Conservation (phyloP, 2,113 vertebrate genomes). For the Etia nguti region DNA sequence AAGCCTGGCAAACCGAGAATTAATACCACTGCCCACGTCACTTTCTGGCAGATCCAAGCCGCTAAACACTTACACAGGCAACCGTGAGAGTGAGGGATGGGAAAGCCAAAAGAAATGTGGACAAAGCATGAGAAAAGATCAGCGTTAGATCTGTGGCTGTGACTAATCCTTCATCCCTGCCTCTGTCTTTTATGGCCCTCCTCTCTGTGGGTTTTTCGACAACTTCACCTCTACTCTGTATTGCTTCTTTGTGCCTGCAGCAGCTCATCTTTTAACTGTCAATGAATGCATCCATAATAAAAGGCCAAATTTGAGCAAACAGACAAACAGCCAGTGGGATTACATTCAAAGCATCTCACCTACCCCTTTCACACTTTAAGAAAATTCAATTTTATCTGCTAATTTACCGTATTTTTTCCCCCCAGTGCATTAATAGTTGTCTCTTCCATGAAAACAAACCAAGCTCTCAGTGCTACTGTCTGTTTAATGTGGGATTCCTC, state of each 20-base stretch:
- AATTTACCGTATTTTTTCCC: not conserved
- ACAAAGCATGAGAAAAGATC: constrained; percentile 62
- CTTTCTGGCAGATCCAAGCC: constrained; percentile 47
- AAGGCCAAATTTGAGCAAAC: constrained; percentile 2
- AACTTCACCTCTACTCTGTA: constrained; percentile 11
- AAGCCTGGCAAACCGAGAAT: constrained; percentile 36
- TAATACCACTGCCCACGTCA: constrained; percentile 56
- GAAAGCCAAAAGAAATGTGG: constrained; percentile 37
- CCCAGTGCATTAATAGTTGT: not conserved
- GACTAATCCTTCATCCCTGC: constrained; percentile 63
- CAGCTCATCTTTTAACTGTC: constrained; percentile 17
- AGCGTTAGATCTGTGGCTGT: constrained; percentile 62
- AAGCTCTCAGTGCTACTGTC: not conserved
- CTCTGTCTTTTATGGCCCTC: constrained; percentile 39
- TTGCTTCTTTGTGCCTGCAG: constrained; percentile 15
- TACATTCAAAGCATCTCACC: not conserved
- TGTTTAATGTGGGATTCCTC: constrained; percentile 3
- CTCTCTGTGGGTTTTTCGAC: constrained; percentile 23
- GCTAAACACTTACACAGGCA: constrained; percentile 58
- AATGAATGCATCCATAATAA: constrained; percentile 9
- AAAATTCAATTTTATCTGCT: not conserved
- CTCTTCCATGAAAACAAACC: constrained; percentile 1
- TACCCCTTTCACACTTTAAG: not conserved
- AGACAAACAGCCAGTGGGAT: not conserved
- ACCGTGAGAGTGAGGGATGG: constrained; percentile 31